phyloP scores from a whole-genome alignment of 2,113 vertebrate genomes.

The Menura novaehollandiae region DNA sequence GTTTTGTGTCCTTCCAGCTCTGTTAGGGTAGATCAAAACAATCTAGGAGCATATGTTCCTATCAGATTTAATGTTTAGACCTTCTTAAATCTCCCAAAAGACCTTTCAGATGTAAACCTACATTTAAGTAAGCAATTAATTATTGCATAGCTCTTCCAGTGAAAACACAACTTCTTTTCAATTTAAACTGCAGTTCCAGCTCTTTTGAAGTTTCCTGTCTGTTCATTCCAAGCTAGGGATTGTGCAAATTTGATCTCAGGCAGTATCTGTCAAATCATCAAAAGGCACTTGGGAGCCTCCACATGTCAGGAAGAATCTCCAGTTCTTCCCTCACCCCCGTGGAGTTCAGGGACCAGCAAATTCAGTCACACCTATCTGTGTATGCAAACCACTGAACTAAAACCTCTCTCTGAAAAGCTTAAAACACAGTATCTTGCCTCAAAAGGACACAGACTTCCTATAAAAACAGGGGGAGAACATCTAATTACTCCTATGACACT shows the following conservation, averaged over 20 bases:
- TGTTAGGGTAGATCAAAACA: constrained; percentile 10
- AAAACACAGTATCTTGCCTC: not conserved
- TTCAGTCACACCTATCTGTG: not conserved
- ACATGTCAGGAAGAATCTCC: not conserved
- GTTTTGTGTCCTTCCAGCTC: not conserved
- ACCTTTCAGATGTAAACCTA: constrained; percentile 8
- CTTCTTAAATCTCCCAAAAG: constrained; percentile 27
- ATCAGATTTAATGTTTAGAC: constrained; percentile 25
- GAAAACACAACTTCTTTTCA: constrained; percentile 10
- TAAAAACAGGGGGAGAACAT: not conserved
- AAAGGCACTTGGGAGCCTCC: not conserved
- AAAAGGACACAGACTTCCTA: not conserved
- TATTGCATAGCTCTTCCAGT: not conserved
- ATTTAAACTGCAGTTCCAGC: not conserved
- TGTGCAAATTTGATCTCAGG: not conserved
- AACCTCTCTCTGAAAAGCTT: not conserved
- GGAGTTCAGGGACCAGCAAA: not conserved
- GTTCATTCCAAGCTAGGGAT: not conserved
- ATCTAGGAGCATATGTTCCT: constrained; percentile 2
- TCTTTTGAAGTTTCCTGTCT: constrained; percentile 27
- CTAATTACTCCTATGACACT: not conserved
- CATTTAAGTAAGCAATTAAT: constrained; percentile 31
- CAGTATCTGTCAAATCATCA: not conserved
- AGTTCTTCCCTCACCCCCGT: not conserved
- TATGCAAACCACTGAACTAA: not conserved